Percentiles rank a stretch among this genome's conserved stretches.
These are phyloP conservation scores for Trachythela sp. DNA, from an alignment of 64 coral and sea anemone genomes.

Conservation along the genomic window DNA sequence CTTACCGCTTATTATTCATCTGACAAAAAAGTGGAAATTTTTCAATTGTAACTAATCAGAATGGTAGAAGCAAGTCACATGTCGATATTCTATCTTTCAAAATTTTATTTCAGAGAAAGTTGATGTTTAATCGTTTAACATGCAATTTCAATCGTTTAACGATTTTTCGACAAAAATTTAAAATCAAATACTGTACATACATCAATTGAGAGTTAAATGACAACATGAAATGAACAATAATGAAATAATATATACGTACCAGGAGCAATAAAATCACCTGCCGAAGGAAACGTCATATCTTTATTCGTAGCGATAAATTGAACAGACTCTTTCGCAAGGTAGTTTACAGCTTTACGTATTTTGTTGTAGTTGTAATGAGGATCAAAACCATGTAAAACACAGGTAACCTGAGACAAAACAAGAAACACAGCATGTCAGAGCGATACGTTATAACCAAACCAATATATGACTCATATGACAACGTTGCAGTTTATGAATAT, in stretches of 20 bases:
- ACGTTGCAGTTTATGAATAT: too few relatives aligned
- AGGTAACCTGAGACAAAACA: neutral
- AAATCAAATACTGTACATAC: too few relatives aligned
- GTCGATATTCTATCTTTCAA: too few relatives aligned
- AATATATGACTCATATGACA: neutral
- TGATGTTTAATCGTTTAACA: too few relatives aligned
- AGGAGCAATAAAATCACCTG: neutral
- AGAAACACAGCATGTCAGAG: neutral
- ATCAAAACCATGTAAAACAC: constrained; percentile 20
- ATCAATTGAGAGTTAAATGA: too few relatives aligned
- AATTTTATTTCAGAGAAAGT: too few relatives aligned
- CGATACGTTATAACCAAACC: neutral
- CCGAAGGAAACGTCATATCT: neutral
- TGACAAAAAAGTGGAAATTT: too few relatives aligned
- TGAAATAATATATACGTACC: neutral
- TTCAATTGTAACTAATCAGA: too few relatives aligned
- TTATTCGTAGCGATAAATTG: constrained; percentile 8
- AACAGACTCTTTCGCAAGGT: neutral
- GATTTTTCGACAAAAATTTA: too few relatives aligned
- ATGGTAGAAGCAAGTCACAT: too few relatives aligned
- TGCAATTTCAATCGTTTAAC: too few relatives aligned
- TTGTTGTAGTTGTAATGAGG: neutral
- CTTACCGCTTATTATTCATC: too few relatives aligned
- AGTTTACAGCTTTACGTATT: constrained; percentile 1
- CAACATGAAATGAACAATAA: neutral